Evolutionary conservation across 2,797 vertebrate species (phyloP).

Genomic region (Diplodus puntazzo): DNA sequence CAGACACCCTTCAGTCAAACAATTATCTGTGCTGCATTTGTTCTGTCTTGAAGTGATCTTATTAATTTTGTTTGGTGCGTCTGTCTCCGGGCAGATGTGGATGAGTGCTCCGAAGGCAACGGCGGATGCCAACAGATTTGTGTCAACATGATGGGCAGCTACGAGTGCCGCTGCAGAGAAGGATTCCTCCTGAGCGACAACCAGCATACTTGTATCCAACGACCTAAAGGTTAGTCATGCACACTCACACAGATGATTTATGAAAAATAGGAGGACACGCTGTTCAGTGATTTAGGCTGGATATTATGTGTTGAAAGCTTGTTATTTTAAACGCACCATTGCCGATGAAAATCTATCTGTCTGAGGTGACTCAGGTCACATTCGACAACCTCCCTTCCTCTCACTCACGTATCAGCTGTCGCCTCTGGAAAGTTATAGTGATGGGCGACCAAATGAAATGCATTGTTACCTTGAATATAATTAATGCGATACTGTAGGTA

Average conservation of each 20-base stretch:
- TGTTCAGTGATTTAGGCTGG: conserved; percentile 9
- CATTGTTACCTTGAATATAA: too few relatives aligned
- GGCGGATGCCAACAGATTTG: conserved; percentile 98
- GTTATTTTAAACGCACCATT: conserved; percentile 3
- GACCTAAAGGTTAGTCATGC: conserved; percentile 92
- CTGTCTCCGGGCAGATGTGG: conserved; percentile 89
- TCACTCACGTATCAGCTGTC: too few relatives aligned
- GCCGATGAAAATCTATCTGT: too few relatives aligned
- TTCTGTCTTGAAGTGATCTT: conserved; percentile 44
- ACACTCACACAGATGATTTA: conserved; percentile 12
- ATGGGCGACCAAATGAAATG: too few relatives aligned
- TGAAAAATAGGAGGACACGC: conserved; percentile 4
- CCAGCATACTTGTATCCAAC: conserved; percentile 99
- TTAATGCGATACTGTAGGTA: too few relatives aligned
- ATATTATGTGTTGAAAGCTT: conserved; percentile 8
- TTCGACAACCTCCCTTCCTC: too few relatives aligned
- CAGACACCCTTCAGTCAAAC: conserved; percentile 34
- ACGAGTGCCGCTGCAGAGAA: conserved; percentile 96
- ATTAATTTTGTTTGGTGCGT: conserved; percentile 45
- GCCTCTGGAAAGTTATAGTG: too few relatives aligned
- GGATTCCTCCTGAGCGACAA: conserved; percentile 99
- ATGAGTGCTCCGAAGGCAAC: conserved; percentile 96
- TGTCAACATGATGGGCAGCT: conserved; percentile 99
- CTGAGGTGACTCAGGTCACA: too few relatives aligned
- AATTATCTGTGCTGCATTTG: conserved; percentile 38